Base-by-base conservation (phyloP, 2,888 invertebrate species). In the Iselma pallidipennis region DNA sequence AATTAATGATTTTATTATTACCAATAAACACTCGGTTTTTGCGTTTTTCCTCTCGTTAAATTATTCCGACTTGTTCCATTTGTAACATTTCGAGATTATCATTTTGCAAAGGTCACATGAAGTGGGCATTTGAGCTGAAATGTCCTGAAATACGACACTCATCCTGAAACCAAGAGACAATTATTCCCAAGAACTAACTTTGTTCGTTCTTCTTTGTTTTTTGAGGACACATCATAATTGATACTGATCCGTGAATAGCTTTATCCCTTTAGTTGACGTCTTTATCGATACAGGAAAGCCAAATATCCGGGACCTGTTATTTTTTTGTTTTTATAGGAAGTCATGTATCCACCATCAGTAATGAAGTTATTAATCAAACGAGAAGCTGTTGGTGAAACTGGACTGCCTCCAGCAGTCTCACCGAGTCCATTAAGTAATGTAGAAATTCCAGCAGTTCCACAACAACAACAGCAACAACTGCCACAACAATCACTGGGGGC, bases 291-390 rank as follows among this genome's bases (percentile, higher is more conserved):
- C 33, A 29, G 52, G 29, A 33, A 52, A n/a, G n/a, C 26, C 26
- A 5, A 2, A 29, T 19, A 29, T 26, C 55, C 29, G 55, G 33
- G 49, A 48, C 48, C 4, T 10, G 31, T 21, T 31, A 19, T 19
- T 19, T 2, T 10, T 19, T 23, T 50, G 45, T n/a, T 31, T 25
- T 60, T 63, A 14, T 57, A 63, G 63, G 50, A 63, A 60, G 7
- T 23, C 45, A 63, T 63, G 63, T 59, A 48, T 50, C 54, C 49
- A 33, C 48, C 59, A 29, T 21, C 59, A 50, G 52, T 63, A 57
- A 42, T 55, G 25, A 56, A 48, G 42, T n/a, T 63, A 29, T 19
- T 63, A 37, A 42, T 63, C 1, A 63, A 63, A 51, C 57, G 63
- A 19, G 49, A 63, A 50, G 60, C 59, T 4, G 25, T 2, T 3